A percentile compares a stretch with the other conserved stretches of the same genome.
These are phyloP conservation scores for Zaprionus capensis DNA, from an alignment of 1,140 invertebrate genomes.

Conservation along the genomic window DNA sequence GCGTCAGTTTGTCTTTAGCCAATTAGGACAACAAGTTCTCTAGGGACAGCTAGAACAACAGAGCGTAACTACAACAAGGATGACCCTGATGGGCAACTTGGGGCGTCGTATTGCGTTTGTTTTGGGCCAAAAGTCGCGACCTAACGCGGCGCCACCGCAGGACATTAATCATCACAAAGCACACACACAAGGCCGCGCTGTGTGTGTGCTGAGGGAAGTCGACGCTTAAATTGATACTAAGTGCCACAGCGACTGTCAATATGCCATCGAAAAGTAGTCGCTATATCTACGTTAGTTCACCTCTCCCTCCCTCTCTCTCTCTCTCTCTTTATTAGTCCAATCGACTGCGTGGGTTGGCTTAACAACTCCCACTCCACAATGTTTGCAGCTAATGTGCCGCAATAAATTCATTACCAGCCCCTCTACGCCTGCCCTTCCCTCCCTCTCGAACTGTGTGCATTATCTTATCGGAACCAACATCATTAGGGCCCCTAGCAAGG, in stretches of 20 bases:
- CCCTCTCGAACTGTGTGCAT: not conserved
- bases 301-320: not conserved
- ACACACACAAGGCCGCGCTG: slow-evolving; percentile 19
- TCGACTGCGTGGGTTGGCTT: slow-evolving; percentile 7
- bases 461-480: slow-evolving; percentile 72
- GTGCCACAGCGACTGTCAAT: slow-evolving; percentile 63
- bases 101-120: not conserved
- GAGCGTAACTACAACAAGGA: not conserved
- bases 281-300: not conserved
- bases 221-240: slow-evolving; percentile 74
- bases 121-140: slow-evolving; percentile 4
- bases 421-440: not conserved
- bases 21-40: slow-evolving; percentile 44
- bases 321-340: slow-evolving; percentile 16
- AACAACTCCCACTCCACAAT: slow-evolving; percentile 32
- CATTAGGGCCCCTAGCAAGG: slow-evolving; percentile 22
- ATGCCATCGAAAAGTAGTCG: slow-evolving; percentile 23
- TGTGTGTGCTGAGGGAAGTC: slow-evolving; percentile 35
- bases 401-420: slow-evolving; percentile 64
- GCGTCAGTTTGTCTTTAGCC: slow-evolving; percentile 19
- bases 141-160: slow-evolving; percentile 25
- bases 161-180: slow-evolving; percentile 69
- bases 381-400: slow-evolving; percentile 49
- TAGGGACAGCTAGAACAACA: slow-evolving; percentile 3
- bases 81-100: slow-evolving; percentile 21